Percentiles rank a stretch among this genome's conserved stretches.
Conservation (phyloP, 2,797 vertebrate genomes). For the Peromyscus aztecus region DNA sequence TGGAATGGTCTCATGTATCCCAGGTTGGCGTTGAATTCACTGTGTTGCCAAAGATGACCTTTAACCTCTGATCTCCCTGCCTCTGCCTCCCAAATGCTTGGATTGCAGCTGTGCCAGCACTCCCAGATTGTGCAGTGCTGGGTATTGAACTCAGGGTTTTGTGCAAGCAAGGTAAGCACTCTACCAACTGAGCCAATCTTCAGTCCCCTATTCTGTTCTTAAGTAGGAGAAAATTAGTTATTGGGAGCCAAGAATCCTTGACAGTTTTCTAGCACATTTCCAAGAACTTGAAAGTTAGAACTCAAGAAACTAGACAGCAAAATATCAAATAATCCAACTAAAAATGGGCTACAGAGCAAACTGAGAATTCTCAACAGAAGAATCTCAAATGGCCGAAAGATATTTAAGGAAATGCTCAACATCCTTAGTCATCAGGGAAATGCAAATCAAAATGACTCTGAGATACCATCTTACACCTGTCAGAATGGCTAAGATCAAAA, state of each 20-base stretch:
- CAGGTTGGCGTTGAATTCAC: neutral
- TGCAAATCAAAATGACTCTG: no score
- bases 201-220: neutral
- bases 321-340: no score
- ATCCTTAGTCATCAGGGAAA: no score
- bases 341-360: no score
- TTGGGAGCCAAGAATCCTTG: neutral
- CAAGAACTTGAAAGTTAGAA: constrained; percentile 17
- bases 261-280: constrained; percentile 31
- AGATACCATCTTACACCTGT: no score
- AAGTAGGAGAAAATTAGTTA: neutral
- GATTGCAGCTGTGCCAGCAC: neutral
- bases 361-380: no score
- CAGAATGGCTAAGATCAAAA: no score
- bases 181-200: neutral
- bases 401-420: no score
- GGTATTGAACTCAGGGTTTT: neutral
- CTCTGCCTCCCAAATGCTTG: neutral
- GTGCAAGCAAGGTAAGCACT: neutral
- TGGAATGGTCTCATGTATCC: neutral
- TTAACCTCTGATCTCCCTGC: neutral
- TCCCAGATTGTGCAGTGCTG: neutral
- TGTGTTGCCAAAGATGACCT: neutral
- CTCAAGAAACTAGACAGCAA: no score
- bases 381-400: no score